phyloP scores from a whole-genome alignment of 2,797 vertebrate genomes.

The Ctenosaura bakeri region DNA sequence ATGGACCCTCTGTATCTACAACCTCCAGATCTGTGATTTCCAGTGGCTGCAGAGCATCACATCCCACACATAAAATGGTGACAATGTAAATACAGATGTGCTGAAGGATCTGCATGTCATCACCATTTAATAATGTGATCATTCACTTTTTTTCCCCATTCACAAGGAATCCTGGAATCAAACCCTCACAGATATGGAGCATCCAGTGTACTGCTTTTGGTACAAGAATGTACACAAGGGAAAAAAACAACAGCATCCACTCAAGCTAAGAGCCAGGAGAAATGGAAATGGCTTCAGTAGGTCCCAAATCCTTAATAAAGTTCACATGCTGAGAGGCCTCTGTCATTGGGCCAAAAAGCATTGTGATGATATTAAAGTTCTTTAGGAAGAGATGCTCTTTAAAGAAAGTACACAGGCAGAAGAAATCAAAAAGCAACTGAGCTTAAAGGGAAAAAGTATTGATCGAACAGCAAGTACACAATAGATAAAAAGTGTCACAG shows the following conservation, averaged over 20 bases:
- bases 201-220: constrained; percentile 45
- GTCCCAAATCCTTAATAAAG: constrained; percentile 68
- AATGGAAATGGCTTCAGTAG: constrained; percentile 66
- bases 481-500: constrained; percentile 40
- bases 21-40: too few relatives aligned
- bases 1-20: too few relatives aligned
- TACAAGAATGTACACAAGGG: constrained; percentile 21
- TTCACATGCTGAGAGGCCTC: constrained; percentile 68
- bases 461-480: constrained; percentile 52
- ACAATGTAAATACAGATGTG: too few relatives aligned
- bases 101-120: too few relatives aligned
- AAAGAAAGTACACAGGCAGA: constrained; percentile 52
- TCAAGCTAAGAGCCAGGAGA: constrained; percentile 48
- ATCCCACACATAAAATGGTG: too few relatives aligned
- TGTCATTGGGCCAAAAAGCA: constrained; percentile 46
- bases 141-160: too few relatives aligned
- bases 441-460: constrained; percentile 44
- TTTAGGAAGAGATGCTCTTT: constrained; percentile 20
- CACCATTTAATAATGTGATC: too few relatives aligned
- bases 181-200: too few relatives aligned
- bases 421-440: constrained; percentile 49
- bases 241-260: constrained; percentile 43
- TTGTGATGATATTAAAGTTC: constrained; percentile 40
- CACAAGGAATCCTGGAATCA: too few relatives aligned
- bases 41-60: too few relatives aligned